phyloP scores from a whole-genome alignment of 2,888 invertebrate genomes.

The Pherbina coryleti region DNA sequence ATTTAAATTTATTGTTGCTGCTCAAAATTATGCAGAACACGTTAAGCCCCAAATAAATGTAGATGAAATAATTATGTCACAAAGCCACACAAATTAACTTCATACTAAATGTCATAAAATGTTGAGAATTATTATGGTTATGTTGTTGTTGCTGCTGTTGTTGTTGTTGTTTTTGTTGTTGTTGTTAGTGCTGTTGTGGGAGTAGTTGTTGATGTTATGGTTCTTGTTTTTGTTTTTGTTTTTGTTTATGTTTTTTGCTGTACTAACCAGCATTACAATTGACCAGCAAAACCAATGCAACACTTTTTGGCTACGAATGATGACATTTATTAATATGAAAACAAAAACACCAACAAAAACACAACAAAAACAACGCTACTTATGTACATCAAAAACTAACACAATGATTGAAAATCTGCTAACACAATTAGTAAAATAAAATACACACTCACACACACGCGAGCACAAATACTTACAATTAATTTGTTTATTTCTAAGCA shows the following conservation, averaged over 20 bases:
- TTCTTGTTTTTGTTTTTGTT: neutral
- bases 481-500: neutral
- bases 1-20: no score
- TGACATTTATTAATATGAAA: constrained; percentile 1
- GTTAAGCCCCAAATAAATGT: no score
- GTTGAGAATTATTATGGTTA: neutral
- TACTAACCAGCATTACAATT: constrained; percentile 5
- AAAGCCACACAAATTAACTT: constrained; percentile 32
- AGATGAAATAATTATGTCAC: constrained; percentile 16
- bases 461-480: neutral
- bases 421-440: neutral
- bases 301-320: constrained; percentile 11
- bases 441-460: neutral
- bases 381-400: neutral
- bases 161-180: neutral
- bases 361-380: neutral
- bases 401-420: constrained; percentile 26
- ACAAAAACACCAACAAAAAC: neutral
- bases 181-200: neutral
- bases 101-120: constrained; percentile 13
- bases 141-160: neutral
- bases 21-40: no score
- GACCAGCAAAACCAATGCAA: constrained; percentile 30
- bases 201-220: constrained; percentile 5
- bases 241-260: neutral